Percentiles rank a stretch among this genome's conserved stretches.
phyloP scores from a whole-genome alignment of 2,113 vertebrate species.

The Gadus chalcogrammus region DNA sequence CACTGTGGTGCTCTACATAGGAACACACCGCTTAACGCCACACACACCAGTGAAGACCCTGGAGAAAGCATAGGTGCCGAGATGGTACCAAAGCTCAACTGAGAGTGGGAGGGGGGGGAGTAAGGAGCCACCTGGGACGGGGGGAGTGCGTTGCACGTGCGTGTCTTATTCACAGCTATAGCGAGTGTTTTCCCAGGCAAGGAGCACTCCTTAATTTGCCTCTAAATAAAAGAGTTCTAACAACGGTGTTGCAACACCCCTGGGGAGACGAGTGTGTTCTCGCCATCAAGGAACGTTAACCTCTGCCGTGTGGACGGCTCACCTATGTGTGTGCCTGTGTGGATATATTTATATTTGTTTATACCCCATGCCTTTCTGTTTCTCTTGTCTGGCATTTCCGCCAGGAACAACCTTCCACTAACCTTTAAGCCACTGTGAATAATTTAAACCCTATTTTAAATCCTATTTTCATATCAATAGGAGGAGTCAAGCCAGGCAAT shows the following conservation, averaged over 20 bases:
- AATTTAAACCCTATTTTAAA: slow-evolving; percentile 92
- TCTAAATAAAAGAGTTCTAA: slow-evolving; percentile 92
- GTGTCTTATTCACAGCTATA: slow-evolving; percentile 69
- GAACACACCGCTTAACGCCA: background rate
- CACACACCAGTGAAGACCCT: slow-evolving; percentile 14
- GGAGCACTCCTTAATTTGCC: slow-evolving; percentile 84
- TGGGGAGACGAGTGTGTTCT: slow-evolving; percentile 76
- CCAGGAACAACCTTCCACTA: slow-evolving; percentile 98
- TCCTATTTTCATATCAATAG: slow-evolving; percentile 96
- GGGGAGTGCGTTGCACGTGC: slow-evolving; percentile 42
- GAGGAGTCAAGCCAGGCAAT: slow-evolving; percentile 96
- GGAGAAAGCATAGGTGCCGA: slow-evolving; percentile 29
- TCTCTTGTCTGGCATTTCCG: slow-evolving; percentile 39
- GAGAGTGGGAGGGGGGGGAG: slow-evolving; percentile 42
- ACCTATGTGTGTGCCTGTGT: background rate
- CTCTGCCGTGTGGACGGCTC: slow-evolving; percentile 67
- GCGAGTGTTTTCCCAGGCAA: slow-evolving; percentile 67
- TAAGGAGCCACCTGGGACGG: slow-evolving; percentile 33
- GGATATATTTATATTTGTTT: background rate
- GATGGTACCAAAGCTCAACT: slow-evolving; percentile 35
- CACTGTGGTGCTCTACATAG: too few relatives aligned
- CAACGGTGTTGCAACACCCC: slow-evolving; percentile 79
- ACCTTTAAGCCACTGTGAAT: slow-evolving; percentile 95
- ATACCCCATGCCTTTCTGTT: slow-evolving; percentile 59
- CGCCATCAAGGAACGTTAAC: slow-evolving; percentile 77